phyloP scores from a whole-genome alignment of 2,797 vertebrate species.

The Hafferia zeledoni region DNA sequence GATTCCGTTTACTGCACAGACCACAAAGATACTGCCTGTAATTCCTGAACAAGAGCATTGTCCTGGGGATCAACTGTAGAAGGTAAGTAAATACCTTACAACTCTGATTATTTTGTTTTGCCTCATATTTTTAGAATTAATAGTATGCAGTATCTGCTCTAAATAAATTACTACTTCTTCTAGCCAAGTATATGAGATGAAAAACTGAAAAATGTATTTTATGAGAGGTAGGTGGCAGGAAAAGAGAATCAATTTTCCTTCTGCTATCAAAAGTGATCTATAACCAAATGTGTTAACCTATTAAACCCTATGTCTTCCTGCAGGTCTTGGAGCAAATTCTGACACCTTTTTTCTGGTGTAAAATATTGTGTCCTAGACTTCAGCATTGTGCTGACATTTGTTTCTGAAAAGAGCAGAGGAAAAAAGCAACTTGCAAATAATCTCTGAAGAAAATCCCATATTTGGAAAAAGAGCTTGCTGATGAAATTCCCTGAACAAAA shows the following conservation, averaged over 20 bases:
- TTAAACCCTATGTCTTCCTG: neutral
- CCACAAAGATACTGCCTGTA: slow-evolving; percentile 7
- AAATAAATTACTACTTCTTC: neutral
- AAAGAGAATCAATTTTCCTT: slow-evolving; percentile 45
- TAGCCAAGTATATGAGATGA: neutral
- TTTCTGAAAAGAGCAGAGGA: neutral
- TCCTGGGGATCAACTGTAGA: neutral
- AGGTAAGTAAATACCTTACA: neutral
- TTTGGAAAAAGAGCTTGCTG: neutral
- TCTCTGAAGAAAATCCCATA: neutral
- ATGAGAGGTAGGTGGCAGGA: neutral
- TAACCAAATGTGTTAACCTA: slow-evolving; percentile 13
- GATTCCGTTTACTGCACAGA: neutral
- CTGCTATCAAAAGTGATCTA: neutral
- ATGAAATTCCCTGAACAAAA: neutral
- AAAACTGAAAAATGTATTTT: slow-evolving; percentile 15
- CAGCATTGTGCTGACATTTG: neutral
- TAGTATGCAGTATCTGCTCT: neutral
- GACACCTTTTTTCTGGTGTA: neutral
- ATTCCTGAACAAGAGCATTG: slow-evolving; percentile 61
- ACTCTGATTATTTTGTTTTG: neutral
- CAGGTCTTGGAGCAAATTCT: neutral
- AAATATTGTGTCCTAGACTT: neutral
- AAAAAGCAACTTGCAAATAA: neutral
- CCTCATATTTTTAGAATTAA: neutral